These are phyloP conservation scores for Temnothorax nylanderi DNA, from an alignment of 1,140 invertebrate species.

Conservation along the genomic window DNA sequence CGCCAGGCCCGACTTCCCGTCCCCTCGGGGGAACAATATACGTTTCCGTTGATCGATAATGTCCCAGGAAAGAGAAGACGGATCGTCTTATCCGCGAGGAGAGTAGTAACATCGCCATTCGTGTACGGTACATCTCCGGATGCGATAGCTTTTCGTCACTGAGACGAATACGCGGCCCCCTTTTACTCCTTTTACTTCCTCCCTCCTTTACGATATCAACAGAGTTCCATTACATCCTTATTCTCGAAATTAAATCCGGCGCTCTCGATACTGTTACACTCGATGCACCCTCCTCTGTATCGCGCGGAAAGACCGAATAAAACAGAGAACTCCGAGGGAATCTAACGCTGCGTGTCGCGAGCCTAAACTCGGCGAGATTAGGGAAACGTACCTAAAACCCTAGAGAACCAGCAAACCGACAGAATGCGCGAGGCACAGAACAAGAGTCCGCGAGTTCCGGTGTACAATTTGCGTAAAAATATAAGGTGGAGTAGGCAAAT, in stretches of 20 bases:
- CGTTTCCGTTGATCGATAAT: constrained; percentile 60
- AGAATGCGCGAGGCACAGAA: background rate
- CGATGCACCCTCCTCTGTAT: background rate
- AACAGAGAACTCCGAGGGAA: background rate
- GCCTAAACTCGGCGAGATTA: background rate
- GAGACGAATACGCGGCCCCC: background rate
- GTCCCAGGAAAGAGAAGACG: constrained; percentile 50
- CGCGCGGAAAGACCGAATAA: background rate
- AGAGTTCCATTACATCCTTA: constrained; percentile 25
- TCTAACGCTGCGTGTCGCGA: background rate
- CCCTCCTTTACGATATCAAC: background rate
- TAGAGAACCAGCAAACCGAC: too few relatives aligned
- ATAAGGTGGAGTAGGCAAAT: background rate
- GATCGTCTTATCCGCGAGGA: constrained; percentile 49
- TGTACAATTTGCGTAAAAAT: background rate
- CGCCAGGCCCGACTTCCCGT: constrained; percentile 15
- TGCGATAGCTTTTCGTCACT: constrained; percentile 24
- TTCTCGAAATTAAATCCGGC: constrained; percentile 32
- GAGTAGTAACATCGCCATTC: constrained; percentile 36
- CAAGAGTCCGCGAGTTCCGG: background rate
- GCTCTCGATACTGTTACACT: constrained; percentile 1
- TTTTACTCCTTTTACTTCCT: background rate
- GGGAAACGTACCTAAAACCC: background rate
- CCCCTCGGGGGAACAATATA: constrained; percentile 52
- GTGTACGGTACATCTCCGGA: background rate